phyloP scores from a whole-genome alignment of 2,113 vertebrate genomes.

The Sinocyclocheilus maitianheensis region DNA sequence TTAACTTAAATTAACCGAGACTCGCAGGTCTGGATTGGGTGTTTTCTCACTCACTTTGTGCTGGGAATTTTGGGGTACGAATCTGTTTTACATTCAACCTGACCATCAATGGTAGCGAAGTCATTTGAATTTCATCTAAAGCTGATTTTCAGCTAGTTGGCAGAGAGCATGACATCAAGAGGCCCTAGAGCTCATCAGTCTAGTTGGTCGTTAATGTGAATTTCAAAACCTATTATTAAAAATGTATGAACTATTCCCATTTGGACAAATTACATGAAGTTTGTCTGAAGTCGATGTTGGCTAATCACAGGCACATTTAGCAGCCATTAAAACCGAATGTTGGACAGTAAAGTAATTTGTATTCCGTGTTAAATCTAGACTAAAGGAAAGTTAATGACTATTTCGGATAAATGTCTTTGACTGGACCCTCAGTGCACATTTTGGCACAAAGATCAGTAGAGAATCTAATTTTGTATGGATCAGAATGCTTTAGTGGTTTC shows the following conservation, averaged over 20 bases:
- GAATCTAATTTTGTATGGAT: not conserved
- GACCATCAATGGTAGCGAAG: not conserved
- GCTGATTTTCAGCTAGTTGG: constrained; percentile 36
- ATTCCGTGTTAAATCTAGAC: constrained; percentile 55
- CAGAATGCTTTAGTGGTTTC: constrained; percentile 5
- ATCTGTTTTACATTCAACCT: not conserved
- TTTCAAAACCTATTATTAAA: constrained; percentile 63
- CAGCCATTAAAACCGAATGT: constrained; percentile 60
- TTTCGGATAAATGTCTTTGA: constrained; percentile 56
- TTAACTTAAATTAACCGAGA: constrained; percentile 1
- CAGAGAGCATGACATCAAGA: constrained; percentile 42
- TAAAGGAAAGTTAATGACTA: constrained; percentile 56
- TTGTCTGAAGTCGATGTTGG: constrained; percentile 65
- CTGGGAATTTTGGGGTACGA: not conserved
- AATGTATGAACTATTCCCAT: constrained; percentile 65
- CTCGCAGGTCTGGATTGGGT: not conserved
- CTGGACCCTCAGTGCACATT: constrained; percentile 35
- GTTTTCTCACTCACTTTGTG: not conserved
- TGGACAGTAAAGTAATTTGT: constrained; percentile 62
- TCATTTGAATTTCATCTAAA: constrained; percentile 4
- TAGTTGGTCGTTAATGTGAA: constrained; percentile 56
- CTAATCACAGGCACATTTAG: constrained; percentile 68
- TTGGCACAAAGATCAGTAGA: not conserved
- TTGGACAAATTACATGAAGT: constrained; percentile 69
- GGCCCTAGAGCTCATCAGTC: constrained; percentile 56